Conservation (phyloP, 2,797 vertebrate genomes). For the Arctocebus calabarensis region DNA sequence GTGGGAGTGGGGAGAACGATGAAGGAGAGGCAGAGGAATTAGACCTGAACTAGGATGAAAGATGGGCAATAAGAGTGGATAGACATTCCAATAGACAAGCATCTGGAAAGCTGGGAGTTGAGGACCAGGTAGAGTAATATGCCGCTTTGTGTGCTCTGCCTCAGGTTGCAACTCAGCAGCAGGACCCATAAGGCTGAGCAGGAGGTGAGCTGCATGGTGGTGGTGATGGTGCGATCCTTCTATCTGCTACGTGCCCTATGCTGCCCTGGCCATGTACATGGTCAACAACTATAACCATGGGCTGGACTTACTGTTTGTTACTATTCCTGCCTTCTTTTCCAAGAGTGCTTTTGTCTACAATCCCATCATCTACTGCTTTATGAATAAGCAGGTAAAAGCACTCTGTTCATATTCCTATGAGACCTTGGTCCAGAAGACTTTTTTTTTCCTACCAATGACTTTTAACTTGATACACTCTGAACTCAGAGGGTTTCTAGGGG, state of each 20-base stretch:
- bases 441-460: not conserved
- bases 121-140: not conserved
- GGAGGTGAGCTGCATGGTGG: constrained; percentile 93
- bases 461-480: not conserved
- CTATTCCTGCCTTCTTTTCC: constrained; percentile 92
- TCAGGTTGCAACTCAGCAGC: constrained; percentile 92
- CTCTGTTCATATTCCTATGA: not conserved
- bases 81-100: not conserved
- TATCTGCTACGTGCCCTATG: constrained; percentile 92
- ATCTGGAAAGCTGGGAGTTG: not conserved
- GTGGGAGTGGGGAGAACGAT: not conserved
- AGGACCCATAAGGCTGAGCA: constrained; percentile 93
- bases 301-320: constrained; percentile 89
- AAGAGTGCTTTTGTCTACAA: constrained; percentile 93
- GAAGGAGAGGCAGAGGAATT: not conserved
- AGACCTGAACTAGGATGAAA: not conserved
- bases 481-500: not conserved
- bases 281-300: constrained; percentile 91
- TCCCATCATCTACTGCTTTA: constrained; percentile 90
- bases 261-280: constrained; percentile 91
- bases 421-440: not conserved
- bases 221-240: constrained; percentile 93
- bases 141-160: not conserved
- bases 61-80: not conserved
- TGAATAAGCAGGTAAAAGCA: constrained; percentile 92